Conservation (phyloP, 2,888 invertebrate species). For the Xestobium rufovillosum region DNA sequence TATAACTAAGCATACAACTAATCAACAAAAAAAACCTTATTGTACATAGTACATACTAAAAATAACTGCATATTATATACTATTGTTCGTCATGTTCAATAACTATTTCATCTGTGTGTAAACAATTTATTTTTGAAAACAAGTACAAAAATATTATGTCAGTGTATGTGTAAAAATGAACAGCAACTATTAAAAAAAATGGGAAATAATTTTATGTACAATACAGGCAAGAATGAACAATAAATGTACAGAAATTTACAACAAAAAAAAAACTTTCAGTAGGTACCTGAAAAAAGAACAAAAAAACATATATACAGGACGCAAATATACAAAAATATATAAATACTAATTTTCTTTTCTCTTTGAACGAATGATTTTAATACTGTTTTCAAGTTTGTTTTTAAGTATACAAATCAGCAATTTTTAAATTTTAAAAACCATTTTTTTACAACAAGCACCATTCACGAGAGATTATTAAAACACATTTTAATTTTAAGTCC, state of each 20-base stretch:
- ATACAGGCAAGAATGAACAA: slow-evolving; percentile 29
- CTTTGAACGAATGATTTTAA: slow-evolving; percentile 3
- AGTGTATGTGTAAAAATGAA: slow-evolving; percentile 19
- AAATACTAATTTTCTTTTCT: slow-evolving; percentile 12
- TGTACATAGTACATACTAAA: slow-evolving; percentile 43
- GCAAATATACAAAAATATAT: slow-evolving; percentile 34
- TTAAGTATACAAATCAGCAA: no score
- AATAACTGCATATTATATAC: slow-evolving; percentile 36
- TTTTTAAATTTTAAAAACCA: no score
- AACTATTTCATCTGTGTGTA: no score
- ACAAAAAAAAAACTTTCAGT: slow-evolving; percentile 28
- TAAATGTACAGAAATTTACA: slow-evolving; percentile 31
- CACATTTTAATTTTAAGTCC: no score
- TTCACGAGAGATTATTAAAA: no score
- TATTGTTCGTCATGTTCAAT: slow-evolving; percentile 28
- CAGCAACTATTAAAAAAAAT: slow-evolving; percentile 20
- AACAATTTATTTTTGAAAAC: slow-evolving; percentile 6
- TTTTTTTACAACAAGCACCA: slow-evolving; percentile 4
- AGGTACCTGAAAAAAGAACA: slow-evolving; percentile 28
- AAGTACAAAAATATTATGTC: slow-evolving; percentile 18
- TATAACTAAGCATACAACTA: slow-evolving; percentile 24
- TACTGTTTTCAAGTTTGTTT: slow-evolving; percentile 1
- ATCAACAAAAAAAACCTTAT: slow-evolving; percentile 34
- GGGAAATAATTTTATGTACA: slow-evolving; percentile 30
- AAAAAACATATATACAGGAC: slow-evolving; percentile 26